phyloP scores from a whole-genome alignment of 2,113 vertebrate species.

The Anolis carolinensis region DNA sequence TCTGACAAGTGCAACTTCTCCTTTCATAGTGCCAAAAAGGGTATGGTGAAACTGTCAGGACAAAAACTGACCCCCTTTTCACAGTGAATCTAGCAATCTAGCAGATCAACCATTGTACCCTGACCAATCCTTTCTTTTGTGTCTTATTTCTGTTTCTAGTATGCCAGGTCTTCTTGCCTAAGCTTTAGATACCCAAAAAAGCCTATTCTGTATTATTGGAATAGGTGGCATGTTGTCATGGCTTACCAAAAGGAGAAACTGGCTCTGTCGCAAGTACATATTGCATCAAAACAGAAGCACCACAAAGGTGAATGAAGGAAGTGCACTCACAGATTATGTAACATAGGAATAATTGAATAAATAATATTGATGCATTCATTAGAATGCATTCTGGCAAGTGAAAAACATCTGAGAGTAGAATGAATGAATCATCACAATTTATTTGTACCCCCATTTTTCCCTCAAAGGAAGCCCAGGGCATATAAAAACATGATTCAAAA shows the following conservation, averaged over 20 bases:
- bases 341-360: neutral
- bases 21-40: neutral
- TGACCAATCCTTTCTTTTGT: neutral
- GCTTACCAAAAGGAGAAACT: neutral
- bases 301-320: neutral
- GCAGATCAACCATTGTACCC: no score
- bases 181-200: neutral
- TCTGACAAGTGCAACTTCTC: neutral
- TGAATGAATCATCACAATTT: neutral
- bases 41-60: neutral
- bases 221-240: neutral
- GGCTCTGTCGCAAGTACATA: neutral
- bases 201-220: neutral
- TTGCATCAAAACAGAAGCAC: neutral
- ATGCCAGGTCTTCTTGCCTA: neutral
- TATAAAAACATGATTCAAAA: neutral
- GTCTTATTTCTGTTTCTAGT: neutral
- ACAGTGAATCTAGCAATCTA: neutral
- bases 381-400: neutral
- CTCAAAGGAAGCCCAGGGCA: neutral
- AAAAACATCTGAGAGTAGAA: neutral
- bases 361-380: neutral
- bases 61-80: neutral
- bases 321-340: neutral
- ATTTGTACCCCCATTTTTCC: neutral